Evolutionary conservation across 2,113 vertebrate species (phyloP).

Genomic region (Neogale vison): DNA sequence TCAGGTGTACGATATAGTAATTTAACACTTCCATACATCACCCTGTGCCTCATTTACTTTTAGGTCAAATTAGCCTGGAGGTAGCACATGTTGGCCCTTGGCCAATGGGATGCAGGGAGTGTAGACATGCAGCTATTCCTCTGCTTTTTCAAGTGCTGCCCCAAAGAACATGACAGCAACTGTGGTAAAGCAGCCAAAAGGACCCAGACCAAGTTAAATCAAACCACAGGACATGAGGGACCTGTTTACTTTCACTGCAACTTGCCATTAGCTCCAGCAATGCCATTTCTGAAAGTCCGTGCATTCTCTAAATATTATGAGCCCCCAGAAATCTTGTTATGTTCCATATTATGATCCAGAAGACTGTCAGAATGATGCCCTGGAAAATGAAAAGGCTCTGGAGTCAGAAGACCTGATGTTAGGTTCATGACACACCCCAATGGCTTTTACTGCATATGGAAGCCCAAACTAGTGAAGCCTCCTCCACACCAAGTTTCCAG

Average conservation of each 20-base stretch:
- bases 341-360: background rate
- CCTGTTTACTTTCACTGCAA: background rate
- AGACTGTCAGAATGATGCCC: background rate
- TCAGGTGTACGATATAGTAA: background rate
- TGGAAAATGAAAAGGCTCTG: background rate
- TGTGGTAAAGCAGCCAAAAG: background rate
- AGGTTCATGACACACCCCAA: background rate
- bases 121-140: background rate
- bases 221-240: background rate
- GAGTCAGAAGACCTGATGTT: background rate
- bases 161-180: background rate
- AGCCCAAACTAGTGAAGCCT: background rate
- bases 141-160: background rate
- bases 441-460: background rate
- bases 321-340: background rate
- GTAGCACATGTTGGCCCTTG: background rate
- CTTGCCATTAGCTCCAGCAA: background rate
- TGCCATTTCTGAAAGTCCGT: constrained; percentile 13
- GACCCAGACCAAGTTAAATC: background rate
- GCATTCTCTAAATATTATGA: constrained; percentile 16
- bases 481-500: background rate
- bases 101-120: background rate
- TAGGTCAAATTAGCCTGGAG: background rate
- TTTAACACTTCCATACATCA: background rate
- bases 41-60: background rate